phyloP scores from a whole-genome alignment of 2,113 vertebrate species.

The Elaphurus davidianus region DNA sequence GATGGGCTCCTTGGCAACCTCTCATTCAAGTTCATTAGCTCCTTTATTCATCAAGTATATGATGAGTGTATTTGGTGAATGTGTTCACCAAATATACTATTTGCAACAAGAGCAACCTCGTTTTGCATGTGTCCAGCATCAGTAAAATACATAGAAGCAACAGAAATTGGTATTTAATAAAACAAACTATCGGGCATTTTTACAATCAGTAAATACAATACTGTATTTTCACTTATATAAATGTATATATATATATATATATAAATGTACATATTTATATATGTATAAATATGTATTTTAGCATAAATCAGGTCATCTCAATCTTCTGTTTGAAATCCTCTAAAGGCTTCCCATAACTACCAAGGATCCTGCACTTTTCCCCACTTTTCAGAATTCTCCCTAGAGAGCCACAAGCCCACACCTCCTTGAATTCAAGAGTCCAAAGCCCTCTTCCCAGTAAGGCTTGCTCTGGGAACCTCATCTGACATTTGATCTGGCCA shows the following conservation, averaged over 20 bases:
- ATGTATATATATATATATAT: background rate
- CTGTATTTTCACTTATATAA: background rate
- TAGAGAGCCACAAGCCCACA: fast-evolving
- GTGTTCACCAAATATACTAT: background rate
- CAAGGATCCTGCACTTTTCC: background rate
- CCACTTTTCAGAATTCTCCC: background rate
- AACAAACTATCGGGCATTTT: background rate
- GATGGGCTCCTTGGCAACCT: background rate
- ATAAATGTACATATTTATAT: background rate
- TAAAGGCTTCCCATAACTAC: background rate
- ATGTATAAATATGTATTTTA: background rate
- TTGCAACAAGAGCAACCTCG: background rate
- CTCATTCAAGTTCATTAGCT: background rate
- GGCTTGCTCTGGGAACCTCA: background rate
- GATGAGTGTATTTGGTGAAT: background rate
- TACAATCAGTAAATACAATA: background rate
- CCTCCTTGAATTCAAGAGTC: background rate
- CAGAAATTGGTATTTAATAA: background rate
- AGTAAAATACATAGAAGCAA: background rate
- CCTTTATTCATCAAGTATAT: background rate
- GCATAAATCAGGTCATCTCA: background rate
- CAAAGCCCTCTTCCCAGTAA: background rate
- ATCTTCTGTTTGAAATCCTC: background rate
- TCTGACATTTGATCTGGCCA: background rate
- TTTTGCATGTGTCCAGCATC: background rate